A percentile compares a stretch with the other conserved stretches of the same genome.
Evolutionary conservation across 2,888 invertebrate genomes (phyloP).

Genomic region (Uloborus plumipes): DNA sequence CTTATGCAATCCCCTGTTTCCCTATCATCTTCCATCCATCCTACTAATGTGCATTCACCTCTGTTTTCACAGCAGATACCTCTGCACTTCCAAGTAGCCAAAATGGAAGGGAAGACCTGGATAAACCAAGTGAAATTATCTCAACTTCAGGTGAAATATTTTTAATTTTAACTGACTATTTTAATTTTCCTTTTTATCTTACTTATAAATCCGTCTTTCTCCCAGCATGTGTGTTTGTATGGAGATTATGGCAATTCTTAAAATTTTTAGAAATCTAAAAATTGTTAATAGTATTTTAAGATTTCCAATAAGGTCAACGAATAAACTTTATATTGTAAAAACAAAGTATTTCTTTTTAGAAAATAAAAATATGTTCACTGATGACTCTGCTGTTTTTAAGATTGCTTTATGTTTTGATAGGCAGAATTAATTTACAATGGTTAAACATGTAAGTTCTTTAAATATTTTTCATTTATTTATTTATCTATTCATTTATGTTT

Average conservation of each 20-base stretch:
- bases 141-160: constrained; percentile 43
- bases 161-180: neutral
- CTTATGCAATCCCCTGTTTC: constrained; percentile 74
- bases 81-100: constrained; percentile 38
- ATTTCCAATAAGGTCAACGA: too few relatives aligned
- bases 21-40: constrained; percentile 71
- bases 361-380: too few relatives aligned
- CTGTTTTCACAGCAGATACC: constrained; percentile 50
- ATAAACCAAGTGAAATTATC: constrained; percentile 54
- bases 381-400: too few relatives aligned
- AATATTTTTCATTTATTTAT: neutral
- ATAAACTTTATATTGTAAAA: too few relatives aligned
- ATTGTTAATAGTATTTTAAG: too few relatives aligned
- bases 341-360: too few relatives aligned
- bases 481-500: neutral
- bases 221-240: neutral
- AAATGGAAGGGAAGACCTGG: constrained; percentile 37
- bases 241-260: neutral
- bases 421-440: too few relatives aligned
- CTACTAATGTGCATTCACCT: constrained; percentile 68
- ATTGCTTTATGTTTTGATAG: too few relatives aligned
- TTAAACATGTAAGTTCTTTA: too few relatives aligned
- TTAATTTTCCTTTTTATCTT: neutral
- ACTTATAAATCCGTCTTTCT: too few relatives aligned
- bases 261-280: too few relatives aligned